A percentile compares a stretch with the other conserved stretches of the same genome.
These are phyloP conservation scores for Trichogramma pretiosum DNA, from an alignment of 1,140 invertebrate genomes.

Conservation along the genomic window DNA sequence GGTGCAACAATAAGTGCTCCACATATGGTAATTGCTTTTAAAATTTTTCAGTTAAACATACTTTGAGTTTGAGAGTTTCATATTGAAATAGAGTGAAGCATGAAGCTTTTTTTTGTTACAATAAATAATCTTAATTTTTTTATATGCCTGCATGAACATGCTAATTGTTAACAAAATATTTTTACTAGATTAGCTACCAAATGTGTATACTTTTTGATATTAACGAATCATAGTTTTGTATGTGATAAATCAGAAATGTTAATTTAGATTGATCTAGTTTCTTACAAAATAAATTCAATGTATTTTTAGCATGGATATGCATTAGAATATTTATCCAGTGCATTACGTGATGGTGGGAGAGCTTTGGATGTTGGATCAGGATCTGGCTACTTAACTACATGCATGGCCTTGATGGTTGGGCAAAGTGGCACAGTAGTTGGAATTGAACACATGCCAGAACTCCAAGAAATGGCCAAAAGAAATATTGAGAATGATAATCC, in stretches of 20 bases:
- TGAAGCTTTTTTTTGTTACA: slow-evolving; percentile 5
- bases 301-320: slow-evolving; percentile 76
- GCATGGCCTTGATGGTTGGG: slow-evolving; percentile 83
- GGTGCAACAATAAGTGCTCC: slow-evolving; percentile 95
- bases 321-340: slow-evolving; percentile 77
- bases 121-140: slow-evolving; percentile 4
- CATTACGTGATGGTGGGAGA: slow-evolving; percentile 67
- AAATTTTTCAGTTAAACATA: slow-evolving; percentile 4
- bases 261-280: slow-evolving; percentile 6
- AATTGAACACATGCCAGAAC: slow-evolving; percentile 85
- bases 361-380: slow-evolving; percentile 94
- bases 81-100: not conserved
- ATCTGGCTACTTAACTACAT: slow-evolving; percentile 91
- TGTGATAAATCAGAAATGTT: not conserved
- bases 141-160: too few relatives aligned
- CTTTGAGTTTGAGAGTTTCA: not conserved
- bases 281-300: slow-evolving; percentile 8
- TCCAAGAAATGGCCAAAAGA: slow-evolving; percentile 63
- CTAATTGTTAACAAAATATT: not conserved
- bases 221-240: not conserved
- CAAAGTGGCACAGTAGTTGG: slow-evolving; percentile 70
- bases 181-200: too few relatives aligned
- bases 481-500: slow-evolving; percentile 74
- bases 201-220: too few relatives aligned
- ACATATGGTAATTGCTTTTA: slow-evolving; percentile 83